phyloP scores from a whole-genome alignment of 2,113 vertebrate genomes.

The Rousettus leschenaultii region DNA sequence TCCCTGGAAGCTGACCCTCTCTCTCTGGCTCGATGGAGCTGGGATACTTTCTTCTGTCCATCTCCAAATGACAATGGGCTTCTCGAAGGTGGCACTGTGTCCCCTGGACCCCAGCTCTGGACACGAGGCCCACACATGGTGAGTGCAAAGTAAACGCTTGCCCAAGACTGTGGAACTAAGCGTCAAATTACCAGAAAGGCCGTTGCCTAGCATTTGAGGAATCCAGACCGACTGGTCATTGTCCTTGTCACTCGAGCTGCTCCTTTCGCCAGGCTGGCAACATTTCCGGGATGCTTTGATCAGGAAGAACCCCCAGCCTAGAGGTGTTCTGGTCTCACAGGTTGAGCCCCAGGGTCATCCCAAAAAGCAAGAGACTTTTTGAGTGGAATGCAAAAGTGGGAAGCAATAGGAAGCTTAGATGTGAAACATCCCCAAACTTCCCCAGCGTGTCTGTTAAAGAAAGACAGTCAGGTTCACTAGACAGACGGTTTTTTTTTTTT shows the following conservation, averaged over 20 bases:
- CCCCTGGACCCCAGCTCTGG: background rate
- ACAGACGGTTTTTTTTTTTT: background rate
- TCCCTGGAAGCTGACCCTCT: background rate
- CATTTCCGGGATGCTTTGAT: constrained; percentile 29
- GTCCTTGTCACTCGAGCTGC: background rate
- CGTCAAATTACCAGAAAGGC: background rate
- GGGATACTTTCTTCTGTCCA: background rate
- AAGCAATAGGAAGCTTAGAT: constrained; percentile 39
- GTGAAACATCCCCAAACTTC: constrained; percentile 54
- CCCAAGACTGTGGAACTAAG: background rate
- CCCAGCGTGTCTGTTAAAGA: constrained; percentile 57
- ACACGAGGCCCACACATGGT: background rate
- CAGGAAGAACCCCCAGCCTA: constrained; percentile 13
- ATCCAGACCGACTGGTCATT: background rate
- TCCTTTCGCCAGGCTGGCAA: background rate
- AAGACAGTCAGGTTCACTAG: constrained; percentile 40
- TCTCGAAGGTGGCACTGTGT: background rate
- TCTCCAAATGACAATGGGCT: background rate
- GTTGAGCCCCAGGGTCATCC: constrained; percentile 46
- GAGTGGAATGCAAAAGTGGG: constrained; percentile 34
- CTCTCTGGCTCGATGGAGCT: background rate
- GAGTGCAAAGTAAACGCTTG: background rate
- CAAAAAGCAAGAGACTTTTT: constrained; percentile 56
- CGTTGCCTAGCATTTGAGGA: background rate
- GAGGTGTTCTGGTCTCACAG: background rate